These are phyloP conservation scores for Arctia plantaginis DNA, from an alignment of 2,888 invertebrate genomes.

Conservation along the genomic window DNA sequence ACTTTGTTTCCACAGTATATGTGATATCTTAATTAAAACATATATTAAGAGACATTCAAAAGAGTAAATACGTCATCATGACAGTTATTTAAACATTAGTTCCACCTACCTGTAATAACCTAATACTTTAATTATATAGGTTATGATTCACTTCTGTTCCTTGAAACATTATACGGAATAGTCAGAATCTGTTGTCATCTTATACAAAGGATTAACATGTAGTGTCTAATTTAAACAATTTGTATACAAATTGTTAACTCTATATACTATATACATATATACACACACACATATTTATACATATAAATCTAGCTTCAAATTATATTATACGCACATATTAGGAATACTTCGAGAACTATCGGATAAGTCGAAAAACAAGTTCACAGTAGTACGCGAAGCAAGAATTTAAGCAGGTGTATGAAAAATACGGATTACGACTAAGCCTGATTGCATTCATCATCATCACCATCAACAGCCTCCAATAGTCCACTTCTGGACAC, in stretches of 20 bases:
- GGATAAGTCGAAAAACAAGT: neutral
- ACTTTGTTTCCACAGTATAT: neutral
- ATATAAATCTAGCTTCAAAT: neutral
- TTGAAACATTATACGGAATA: constrained; percentile 4
- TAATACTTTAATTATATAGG: neutral
- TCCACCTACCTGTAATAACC: neutral
- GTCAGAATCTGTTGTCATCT: constrained; percentile 9
- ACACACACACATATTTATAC: neutral
- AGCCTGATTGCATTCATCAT: neutral
- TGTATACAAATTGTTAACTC: neutral
- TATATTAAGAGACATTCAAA: neutral
- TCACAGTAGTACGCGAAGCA: neutral
- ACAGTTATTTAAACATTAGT: constrained; percentile 4
- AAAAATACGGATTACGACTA: neutral
- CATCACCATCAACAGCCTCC: no score
- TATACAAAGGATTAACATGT: constrained; percentile 1
- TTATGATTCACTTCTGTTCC: neutral
- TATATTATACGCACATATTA: neutral
- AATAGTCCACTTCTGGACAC: no score
- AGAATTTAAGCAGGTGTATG: neutral
- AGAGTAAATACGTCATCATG: neutral
- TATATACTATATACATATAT: neutral
- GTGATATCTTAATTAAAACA: neutral
- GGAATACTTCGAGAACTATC: neutral
- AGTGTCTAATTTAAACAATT: neutral